Evolutionary conservation across 2,113 vertebrate species (phyloP), one percentile per base, ranked within the genome.

Genomic region (Dendropsophus ebraccatus): DNA sequence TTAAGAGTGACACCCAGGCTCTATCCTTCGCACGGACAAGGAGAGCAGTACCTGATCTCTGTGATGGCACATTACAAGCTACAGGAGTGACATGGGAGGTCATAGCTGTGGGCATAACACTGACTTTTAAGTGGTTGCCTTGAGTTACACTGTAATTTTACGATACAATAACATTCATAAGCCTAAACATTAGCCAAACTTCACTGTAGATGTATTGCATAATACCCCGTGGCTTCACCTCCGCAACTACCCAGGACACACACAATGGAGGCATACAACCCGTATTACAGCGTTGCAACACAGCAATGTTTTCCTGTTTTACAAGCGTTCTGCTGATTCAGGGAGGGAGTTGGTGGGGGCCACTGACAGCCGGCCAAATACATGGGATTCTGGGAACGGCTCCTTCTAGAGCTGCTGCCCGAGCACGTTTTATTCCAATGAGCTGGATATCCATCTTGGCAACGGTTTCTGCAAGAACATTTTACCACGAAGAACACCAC

Each of bases 271-370:
- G 16, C 54, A 62, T 2, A 52, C 69, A 41, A 72, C 9, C n/a
- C 10, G 35, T 23, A 37, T 17, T 11, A 37, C 30, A 14, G 21
- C 32, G 58, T 47, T 78, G 75, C 52, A 35, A 35, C 13, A 60
- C 37, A 32, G 11, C 47, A 7, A 12, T 45, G 32, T 45, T 54
- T 77, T 79, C 58, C 30, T 35, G 32, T 45, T 80, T 80, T 45
- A 45, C 23, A 70, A 35, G 47, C 69, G 72, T 74, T 25, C 69
- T 83, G 82, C 82, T 74, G 82, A 83, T 45, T 83, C 50, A 72
- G 67, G 21, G 62, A 37, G 25, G 37, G 82, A 0, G 54, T 8
- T 60, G 70, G 69, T 45, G 73, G 58, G 52, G 30, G 16, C 10
- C 35, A 23, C 12, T 83, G 82, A 47, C 16, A 58, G 70, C 7